phyloP scores from a whole-genome alignment of 2,888 invertebrate species.

The Euzophera pinguis region DNA sequence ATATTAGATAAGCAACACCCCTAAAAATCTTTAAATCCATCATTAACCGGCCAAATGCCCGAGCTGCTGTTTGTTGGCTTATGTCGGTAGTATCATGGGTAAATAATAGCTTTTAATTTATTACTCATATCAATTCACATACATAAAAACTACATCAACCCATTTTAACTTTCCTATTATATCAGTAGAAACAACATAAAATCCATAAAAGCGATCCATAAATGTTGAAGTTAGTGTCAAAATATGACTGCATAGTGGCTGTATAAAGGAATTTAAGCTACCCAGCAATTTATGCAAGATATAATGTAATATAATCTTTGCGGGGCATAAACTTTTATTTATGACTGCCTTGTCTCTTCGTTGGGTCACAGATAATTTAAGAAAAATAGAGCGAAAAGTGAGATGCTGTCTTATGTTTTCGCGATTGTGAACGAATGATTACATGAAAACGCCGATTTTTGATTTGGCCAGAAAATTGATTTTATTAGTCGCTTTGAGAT shows the following conservation, averaged over 20 bases:
- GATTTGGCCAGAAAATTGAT: too few relatives aligned
- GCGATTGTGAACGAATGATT: too few relatives aligned
- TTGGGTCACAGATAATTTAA: neutral
- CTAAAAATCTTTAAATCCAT: too few relatives aligned
- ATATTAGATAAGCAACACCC: too few relatives aligned
- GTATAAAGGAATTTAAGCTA: conserved; percentile 2
- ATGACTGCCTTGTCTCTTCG: conserved; percentile 9
- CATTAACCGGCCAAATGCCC: too few relatives aligned
- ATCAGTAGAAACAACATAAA: neutral
- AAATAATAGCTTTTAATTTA: too few relatives aligned
- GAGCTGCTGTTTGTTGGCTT: too few relatives aligned
- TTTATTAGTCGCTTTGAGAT: too few relatives aligned
- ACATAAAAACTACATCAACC: too few relatives aligned
- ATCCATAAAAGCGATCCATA: neutral
- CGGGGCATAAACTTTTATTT: conserved; percentile 9
- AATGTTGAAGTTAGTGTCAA: conserved; percentile 8
- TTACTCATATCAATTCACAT: too few relatives aligned
- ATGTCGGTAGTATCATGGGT: too few relatives aligned
- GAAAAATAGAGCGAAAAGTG: neutral
- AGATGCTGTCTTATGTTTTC: neutral
- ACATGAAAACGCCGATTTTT: too few relatives aligned
- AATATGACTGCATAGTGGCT: conserved; percentile 8
- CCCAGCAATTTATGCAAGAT: conserved; percentile 10
- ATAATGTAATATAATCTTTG: conserved; percentile 13
- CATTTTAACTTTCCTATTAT: neutral